A percentile compares a stretch with the other conserved stretches of the same genome.
Evolutionary conservation across 2,113 vertebrate genomes (phyloP).

Genomic region (Ptilonorhynchus violaceus): DNA sequence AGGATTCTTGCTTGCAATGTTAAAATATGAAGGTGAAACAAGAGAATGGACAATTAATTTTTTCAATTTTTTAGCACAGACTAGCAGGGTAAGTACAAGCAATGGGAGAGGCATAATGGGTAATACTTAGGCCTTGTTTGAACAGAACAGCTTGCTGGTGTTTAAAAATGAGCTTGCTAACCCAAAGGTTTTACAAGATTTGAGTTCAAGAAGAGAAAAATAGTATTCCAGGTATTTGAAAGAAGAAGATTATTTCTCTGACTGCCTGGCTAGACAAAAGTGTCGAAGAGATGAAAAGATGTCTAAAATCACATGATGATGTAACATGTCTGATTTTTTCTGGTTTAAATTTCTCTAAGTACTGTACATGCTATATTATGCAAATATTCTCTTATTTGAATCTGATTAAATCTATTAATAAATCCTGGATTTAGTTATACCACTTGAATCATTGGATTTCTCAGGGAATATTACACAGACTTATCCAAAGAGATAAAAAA

Average conservation of each 20-base stretch:
- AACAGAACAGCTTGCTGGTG: neutral
- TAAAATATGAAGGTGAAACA: neutral
- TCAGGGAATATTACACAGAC: neutral
- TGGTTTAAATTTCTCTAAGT: neutral
- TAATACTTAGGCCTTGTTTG: neutral
- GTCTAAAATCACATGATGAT: neutral
- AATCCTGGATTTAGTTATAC: neutral
- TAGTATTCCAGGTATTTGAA: neutral
- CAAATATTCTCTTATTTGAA: neutral
- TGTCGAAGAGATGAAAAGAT: neutral
- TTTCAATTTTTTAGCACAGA: neutral
- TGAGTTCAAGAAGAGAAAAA: neutral
- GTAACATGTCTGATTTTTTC: neutral
- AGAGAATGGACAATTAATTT: neutral
- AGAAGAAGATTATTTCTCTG: neutral
- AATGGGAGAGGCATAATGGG: neutral
- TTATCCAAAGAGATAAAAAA: neutral
- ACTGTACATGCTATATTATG: neutral
- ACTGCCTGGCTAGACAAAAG: neutral
- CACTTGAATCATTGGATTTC: neutral
- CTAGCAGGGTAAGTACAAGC: neutral
- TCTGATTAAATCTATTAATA: conserved; percentile 24
- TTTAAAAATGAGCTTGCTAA: neutral
- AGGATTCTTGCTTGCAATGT: neutral
- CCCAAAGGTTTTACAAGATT: neutral